phyloP scores from a whole-genome alignment of 1,140 invertebrate species.

The Leptopilina boulardi region DNA sequence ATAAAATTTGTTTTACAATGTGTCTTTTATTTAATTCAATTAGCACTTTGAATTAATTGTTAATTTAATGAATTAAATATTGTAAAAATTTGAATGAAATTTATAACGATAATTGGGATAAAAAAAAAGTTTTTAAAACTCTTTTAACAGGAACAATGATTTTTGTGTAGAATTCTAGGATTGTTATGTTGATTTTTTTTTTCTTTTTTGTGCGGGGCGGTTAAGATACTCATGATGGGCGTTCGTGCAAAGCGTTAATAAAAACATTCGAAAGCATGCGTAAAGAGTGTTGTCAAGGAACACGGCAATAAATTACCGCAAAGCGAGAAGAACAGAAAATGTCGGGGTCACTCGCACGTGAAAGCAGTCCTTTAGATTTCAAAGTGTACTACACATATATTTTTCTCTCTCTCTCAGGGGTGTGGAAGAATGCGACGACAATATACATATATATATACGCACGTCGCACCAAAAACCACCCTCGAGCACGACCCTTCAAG shows the following conservation, averaged over 20 bases:
- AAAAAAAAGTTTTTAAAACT: no score
- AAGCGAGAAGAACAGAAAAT: conserved; percentile 56
- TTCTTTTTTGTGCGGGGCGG: background rate
- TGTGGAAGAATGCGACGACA: conserved; percentile 55
- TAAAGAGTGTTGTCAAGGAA: conserved; percentile 44
- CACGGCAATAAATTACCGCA: conserved; percentile 61
- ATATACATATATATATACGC: no score
- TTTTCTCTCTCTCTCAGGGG: conserved; percentile 51
- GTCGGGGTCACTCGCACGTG: conserved; percentile 39
- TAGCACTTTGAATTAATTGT: no score
- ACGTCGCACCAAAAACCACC: conserved; percentile 56
- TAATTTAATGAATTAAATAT: no score
- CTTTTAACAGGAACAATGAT: background rate
- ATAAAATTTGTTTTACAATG: no score
- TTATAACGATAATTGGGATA: no score
- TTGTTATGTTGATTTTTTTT: no score
- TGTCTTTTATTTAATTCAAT: no score
- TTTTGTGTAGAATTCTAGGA: background rate
- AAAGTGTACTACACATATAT: conserved; percentile 48
- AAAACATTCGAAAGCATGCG: conserved; percentile 35
- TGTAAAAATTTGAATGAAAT: no score
- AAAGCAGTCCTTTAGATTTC: conserved; percentile 53
- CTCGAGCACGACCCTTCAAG: conserved; percentile 61
- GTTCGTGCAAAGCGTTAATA: conserved; percentile 32
- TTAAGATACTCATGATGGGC: background rate